Evolutionary conservation across 2,113 vertebrate genomes (phyloP), one percentile per base, ranked within the genome.

Genomic region (Sinocyclocheilus anophthalmus): DNA sequence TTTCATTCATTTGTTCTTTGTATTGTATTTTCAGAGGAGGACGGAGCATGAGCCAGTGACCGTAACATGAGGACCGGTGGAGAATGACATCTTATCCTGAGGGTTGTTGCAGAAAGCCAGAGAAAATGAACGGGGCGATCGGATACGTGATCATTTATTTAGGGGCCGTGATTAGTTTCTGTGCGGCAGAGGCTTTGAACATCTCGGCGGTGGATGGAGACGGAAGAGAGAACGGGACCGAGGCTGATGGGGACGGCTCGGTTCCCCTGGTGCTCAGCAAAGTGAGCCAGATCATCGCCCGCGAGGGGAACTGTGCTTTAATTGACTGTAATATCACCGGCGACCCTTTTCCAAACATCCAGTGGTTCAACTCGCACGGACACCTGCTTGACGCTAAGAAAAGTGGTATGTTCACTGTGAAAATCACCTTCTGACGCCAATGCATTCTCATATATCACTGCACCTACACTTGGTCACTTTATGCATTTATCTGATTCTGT

Each of bases 301-400:
- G 96, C 55, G 98, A 99, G 92, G 97, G 98, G 48, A 96, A 93
- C 85, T 98, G 96, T 87, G 96, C 95, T 86, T 93, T 97, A 93
- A 97, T 99, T n/a, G 95, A 98, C 88, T 99, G 98, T 92, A 99
- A 97, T 9, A 92, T 98, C 89, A 96, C 93, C 12, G 98, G 97
- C 84, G 92, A 96, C 13, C 98, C 98, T 1, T 91, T 93, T 39
- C 98, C 96, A 16, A 95, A 57, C 0, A 94, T 98, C 87, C 95
- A 94, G 79, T 99, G 98, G 98, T 98, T 97, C 92, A 98, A 98
- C 91, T 99, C 98, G 50, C 94, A 97, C 0, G 96, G 97, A 59
- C 91, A 24, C 72, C 92, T 95, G 76, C 93, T 98, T 89, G 93
- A 95, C 86, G 95, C 94, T 0, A 95, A 96, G 0, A 92, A 90